Base-by-base conservation (phyloP, 2,797 vertebrate species). In the Cyprinella venusta region DNA sequence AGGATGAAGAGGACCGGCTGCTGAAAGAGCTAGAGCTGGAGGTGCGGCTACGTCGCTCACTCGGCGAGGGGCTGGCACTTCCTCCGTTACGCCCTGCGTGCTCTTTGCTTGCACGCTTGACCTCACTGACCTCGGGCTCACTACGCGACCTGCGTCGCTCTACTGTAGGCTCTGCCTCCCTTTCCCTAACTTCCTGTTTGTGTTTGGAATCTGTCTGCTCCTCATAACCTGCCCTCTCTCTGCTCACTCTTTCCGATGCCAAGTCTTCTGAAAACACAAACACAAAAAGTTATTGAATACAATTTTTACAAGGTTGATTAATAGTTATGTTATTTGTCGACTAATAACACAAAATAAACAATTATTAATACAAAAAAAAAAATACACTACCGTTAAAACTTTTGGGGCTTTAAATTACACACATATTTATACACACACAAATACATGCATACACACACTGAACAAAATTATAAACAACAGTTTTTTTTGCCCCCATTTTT, bases 121-220 rank as follows among this genome's bases (percentile, higher is more conserved):
- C 92, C 91, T 99, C 98, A 72, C 94, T 94, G 76, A 93, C 93
- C 10, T 95, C 91, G 1, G 92, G 91, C 90, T 97, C 95, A 89
- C 95, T 96, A 86, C 96, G 94, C 86, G 95, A 96, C 93, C 95
- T 97, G 92, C 97, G 97, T 92, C 96, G 97, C 90, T 98, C 97
- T 90, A 92, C 92, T 87, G 94, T 87, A 90, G 91, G 87, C 93
- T 99, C 97, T 84, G 91, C 94, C 87, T 97, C 96, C 85, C 92
- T 95, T 90, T 97, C 96, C 89, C 96, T 98, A 84, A 93, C 91
- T 94, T 99, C 97, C 92, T 96, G 95, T 84, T 95, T 94, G 88
- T 96, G 93, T 80, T 89, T 93, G 91, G 93, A 96, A 87, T 93
- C 96, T 91, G 93, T 93, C 93, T 96, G 96, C 69, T 96, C 95